phyloP scores from a whole-genome alignment of 2,888 invertebrate species.

The Incurvaria masculella region DNA sequence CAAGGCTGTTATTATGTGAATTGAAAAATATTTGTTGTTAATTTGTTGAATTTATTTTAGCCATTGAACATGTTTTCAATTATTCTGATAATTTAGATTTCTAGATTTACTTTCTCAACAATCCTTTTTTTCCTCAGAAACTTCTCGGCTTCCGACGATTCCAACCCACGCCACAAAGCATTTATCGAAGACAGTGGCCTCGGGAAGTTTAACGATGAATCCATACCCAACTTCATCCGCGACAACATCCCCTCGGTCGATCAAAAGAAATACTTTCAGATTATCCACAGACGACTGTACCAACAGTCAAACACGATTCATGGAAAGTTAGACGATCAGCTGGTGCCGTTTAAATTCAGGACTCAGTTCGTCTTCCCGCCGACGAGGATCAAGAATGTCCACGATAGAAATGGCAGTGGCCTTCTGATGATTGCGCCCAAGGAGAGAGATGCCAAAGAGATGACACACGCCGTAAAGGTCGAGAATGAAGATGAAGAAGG shows the following conservation, averaged over 20 bases:
- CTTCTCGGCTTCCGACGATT: constrained; percentile 27
- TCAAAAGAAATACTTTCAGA: constrained; percentile 24
- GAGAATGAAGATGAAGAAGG: constrained; percentile 24
- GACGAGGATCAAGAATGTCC: constrained; percentile 46
- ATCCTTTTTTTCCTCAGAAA: constrained; percentile 22
- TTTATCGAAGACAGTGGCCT: constrained; percentile 26
- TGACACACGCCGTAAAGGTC: not conserved
- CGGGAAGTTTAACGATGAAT: constrained; percentile 36
- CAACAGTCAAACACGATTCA: constrained; percentile 27
- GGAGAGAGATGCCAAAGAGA: constrained; percentile 15
- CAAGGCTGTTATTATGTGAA: no score
- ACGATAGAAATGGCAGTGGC: constrained; percentile 63
- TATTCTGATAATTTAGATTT: no score
- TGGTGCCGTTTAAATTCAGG: constrained; percentile 27
- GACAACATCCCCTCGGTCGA: constrained; percentile 20
- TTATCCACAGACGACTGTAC: constrained; percentile 22
- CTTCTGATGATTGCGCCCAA: constrained; percentile 65
- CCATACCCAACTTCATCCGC: constrained; percentile 21
- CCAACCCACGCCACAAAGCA: constrained; percentile 26
- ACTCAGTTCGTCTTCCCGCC: constrained; percentile 41
- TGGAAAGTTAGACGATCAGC: constrained; percentile 37
- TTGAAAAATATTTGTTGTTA: no score
- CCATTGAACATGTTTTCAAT: no score
- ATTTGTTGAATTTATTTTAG: no score
- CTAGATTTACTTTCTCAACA: no score